Evolutionary conservation across 2,113 vertebrate species (phyloP).

Genomic region (Thunnus maccoyii): DNA sequence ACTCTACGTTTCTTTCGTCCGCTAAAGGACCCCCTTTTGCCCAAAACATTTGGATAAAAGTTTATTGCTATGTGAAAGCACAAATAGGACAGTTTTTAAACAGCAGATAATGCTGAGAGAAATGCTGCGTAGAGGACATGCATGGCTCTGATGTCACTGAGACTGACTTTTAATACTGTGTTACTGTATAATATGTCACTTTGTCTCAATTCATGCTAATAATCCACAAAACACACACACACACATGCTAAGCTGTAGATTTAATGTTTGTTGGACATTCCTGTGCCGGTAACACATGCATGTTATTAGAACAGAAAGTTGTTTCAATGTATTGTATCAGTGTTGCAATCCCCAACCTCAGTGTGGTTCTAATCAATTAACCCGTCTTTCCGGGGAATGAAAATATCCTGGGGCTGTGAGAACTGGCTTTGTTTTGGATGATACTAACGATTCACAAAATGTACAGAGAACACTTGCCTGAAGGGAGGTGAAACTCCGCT

Average conservation of each 20-base stretch:
- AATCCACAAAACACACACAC: background rate
- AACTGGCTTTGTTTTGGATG: constrained; percentile 65
- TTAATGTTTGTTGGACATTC: background rate
- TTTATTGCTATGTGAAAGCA: background rate
- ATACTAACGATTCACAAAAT: constrained; percentile 56
- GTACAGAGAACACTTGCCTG: constrained; percentile 50
- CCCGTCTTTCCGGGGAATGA: constrained; percentile 45
- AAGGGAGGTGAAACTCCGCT: constrained; percentile 42
- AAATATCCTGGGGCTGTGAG: constrained; percentile 67
- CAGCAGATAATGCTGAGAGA: background rate
- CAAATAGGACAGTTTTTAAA: constrained; percentile 1
- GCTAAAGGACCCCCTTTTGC: background rate
- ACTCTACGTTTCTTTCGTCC: background rate
- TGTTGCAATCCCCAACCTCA: constrained; percentile 59
- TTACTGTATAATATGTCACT: background rate
- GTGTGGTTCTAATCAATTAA: constrained; percentile 75
- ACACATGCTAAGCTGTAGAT: background rate
- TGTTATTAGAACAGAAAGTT: constrained; percentile 45
- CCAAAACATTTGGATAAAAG: background rate
- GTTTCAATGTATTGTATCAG: constrained; percentile 47
- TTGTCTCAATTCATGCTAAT: background rate
- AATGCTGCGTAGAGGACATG: too few relatives aligned
- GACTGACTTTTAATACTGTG: background rate
- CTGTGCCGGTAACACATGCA: constrained; percentile 37
- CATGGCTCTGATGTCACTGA: background rate